Evolutionary conservation across 2,888 invertebrate genomes (phyloP), one percentile per base, ranked within the genome.

Genomic region (Blera fallax): DNA sequence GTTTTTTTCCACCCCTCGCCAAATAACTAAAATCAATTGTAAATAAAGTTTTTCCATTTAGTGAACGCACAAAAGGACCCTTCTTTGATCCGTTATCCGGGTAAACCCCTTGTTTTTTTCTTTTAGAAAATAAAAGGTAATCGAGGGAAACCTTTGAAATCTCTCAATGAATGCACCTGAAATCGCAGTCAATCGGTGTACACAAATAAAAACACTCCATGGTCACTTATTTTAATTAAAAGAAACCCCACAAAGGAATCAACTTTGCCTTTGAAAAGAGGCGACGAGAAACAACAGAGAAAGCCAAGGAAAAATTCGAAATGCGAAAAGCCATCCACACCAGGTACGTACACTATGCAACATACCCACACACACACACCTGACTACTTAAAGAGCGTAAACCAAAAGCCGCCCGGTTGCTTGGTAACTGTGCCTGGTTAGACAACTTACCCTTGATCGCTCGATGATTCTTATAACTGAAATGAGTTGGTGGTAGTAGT

Each of bases 171-270:
- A 76, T 78, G 78, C 84, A 85, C 74, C 80, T 80, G 80, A 76
- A 85, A 85, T 85, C 70, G 80, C 76, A 80, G 84, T 80, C 76
- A 80, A 76, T 85, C 70, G 69, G 56, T 80, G 74, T 70, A 48
- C 40, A 74, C 54, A 34, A 80, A 79, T 29, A 72, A 54, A 70
- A 76, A 65, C 72, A 81, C 80, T 85, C 77, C 80, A 85, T 81
- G 85, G 85, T 80, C 80, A 80, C 85, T 85, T 80, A 77, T 80
- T 85, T 85, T 85, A 85, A 85, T 85, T 85, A 81, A 85, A 85
- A 80, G 85, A 85, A 85, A 67, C 85, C 85, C 37, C 72, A 81
- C 62, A 80, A 85, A 85, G 54, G 74, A 48, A 70, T 72, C 69
- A 60, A 85, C 69, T 56, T 69, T 64, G 11, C 64, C 80, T 76